phyloP scores from a whole-genome alignment of 2,797 vertebrate genomes.

The Pseudochromis fuscus region DNA sequence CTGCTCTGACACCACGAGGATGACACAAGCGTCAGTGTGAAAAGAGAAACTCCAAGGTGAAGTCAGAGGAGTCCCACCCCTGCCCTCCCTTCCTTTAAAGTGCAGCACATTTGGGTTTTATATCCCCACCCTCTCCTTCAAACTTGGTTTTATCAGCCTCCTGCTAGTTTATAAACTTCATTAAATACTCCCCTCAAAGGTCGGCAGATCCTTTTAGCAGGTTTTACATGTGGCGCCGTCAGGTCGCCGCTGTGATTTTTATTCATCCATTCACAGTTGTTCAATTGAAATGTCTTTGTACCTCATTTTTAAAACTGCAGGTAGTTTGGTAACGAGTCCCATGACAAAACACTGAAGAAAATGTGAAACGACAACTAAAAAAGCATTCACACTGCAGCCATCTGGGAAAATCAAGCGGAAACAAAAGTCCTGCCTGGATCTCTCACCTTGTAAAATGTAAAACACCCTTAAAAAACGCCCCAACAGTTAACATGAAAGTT shows the following conservation, averaged over 20 bases:
- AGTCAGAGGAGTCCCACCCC: conserved; percentile 16
- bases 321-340: not conserved
- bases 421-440: conserved; percentile 24
- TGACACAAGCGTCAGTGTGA: conserved; percentile 17
- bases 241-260: conserved; percentile 11
- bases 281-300: no score
- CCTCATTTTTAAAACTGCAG: not conserved
- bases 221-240: conserved; percentile 50
- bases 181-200: conserved; percentile 63
- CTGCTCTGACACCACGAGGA: conserved; percentile 29
- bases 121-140: conserved; percentile 54
- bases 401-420: conserved; percentile 50
- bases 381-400: not conserved
- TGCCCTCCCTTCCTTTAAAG: conserved; percentile 18
- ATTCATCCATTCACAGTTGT: not conserved
- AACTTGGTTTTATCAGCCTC: conserved; percentile 68
- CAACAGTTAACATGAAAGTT: conserved; percentile 62
- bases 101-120: conserved; percentile 75
- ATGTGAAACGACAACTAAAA: no score
- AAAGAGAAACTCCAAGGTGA: conserved; percentile 47
- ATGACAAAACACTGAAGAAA: conserved; percentile 33
- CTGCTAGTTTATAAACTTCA: conserved; percentile 78
- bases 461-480: conserved; percentile 31
- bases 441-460: conserved; percentile 63
- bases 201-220: conserved; percentile 30